Evolutionary conservation across 2,113 vertebrate species (phyloP), one percentile per base, ranked within the genome.

Genomic region (Malaclemys terrapin): DNA sequence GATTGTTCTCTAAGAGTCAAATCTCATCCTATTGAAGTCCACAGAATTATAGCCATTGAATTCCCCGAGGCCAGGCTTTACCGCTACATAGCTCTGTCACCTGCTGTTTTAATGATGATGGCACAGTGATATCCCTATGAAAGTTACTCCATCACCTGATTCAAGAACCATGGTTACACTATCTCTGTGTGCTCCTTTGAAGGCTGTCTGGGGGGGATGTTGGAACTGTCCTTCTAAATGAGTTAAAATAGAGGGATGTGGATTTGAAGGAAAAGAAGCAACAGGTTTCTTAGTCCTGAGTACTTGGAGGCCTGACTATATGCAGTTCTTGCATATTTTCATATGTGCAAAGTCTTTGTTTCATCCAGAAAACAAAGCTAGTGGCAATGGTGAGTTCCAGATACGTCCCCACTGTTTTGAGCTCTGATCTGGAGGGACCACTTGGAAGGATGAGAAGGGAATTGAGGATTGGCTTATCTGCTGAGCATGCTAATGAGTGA

Each of bases 241-340:
- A 1, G 1, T 93, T 81, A 92, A 45, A 88, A 79, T 80, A 16
- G 87, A 96, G 53, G 49, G 90, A 85, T 57, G 42, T 84, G 81
- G 69, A 62, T 42, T 2, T 4, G 47, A 3, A 5, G 49, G 79
- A 80, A 1, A 5, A 76, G 52, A 49, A 65, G 27, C 79, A 94
- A 38, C 20, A 84, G 47, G 35, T 54, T 91, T 72, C 72, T 29
- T 27, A 47, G 75, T 83, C 38, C 3, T 5, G 52, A 62, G 38
- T 81, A 3, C 22, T 35, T 72, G 57, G 11, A 85, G 56, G 84
- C 29, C 76, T 80, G 83, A 54, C 35, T 5, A n/a, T 27, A n/a
- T 2, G 0, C 0, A 0, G 72, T 88, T 89, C 20, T 91, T 62
- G 42, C 10, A 14, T 42, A 57, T 42, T 82, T 0, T 89, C 87